Evolutionary conservation across 2,797 vertebrate genomes (phyloP).

Genomic region (Labroides dimidiatus): DNA sequence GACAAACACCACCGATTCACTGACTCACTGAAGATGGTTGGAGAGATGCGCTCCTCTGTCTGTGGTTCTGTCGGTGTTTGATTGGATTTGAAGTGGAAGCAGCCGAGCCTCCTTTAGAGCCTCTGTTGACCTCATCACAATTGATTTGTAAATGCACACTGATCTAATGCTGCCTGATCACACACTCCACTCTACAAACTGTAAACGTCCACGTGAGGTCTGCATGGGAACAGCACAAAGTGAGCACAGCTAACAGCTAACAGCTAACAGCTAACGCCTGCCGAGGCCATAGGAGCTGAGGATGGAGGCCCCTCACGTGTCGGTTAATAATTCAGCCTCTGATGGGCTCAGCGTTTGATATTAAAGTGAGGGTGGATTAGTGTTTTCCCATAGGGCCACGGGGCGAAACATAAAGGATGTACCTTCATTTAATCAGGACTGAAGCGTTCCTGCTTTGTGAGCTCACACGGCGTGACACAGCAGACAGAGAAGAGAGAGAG

Average conservation of each 20-base stretch:
- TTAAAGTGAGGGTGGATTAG: constrained; percentile 12
- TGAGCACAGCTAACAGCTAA: no score
- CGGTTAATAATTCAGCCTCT: constrained; percentile 56
- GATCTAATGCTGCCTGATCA: background rate
- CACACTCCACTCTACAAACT: background rate
- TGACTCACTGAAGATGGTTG: no score
- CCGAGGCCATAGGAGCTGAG: constrained; percentile 18
- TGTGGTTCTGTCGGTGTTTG: no score
- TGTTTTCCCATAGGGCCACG: background rate
- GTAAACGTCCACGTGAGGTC: constrained; percentile 26
- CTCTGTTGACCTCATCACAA: constrained; percentile 28
- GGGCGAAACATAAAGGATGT: background rate
- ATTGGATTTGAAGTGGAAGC: background rate
- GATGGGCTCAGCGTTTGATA: constrained; percentile 22
- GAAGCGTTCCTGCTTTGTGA: constrained; percentile 4
- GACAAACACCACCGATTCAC: no score
- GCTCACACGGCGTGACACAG: background rate
- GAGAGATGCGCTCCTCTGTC: no score
- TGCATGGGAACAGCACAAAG: no score
- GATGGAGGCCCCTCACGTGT: constrained; percentile 45
- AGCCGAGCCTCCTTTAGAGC: background rate
- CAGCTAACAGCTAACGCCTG: constrained; percentile 5
- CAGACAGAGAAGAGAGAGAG: background rate
- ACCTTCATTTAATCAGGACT: background rate
- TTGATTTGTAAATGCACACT: constrained; percentile 28